Evolutionary conservation across 2,797 vertebrate genomes (phyloP), one percentile per base, ranked within the genome.

Genomic region (Cossypha heuglini): DNA sequence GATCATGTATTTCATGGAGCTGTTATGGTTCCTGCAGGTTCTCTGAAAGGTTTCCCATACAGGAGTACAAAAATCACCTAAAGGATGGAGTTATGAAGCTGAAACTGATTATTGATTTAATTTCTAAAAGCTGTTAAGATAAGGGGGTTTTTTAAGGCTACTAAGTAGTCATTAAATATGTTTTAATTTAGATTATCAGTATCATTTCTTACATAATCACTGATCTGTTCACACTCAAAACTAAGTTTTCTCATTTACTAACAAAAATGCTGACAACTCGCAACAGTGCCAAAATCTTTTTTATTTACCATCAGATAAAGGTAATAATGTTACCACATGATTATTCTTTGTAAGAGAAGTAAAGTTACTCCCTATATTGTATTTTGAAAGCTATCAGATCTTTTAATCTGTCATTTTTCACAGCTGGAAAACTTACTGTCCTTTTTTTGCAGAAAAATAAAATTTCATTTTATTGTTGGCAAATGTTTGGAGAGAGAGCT

Each of bases 131-230:
- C 86, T 86, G 49, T 40, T 76, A 79, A 87, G 45, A 11, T 37
- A 37, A 37, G 37, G 8, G 1, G 8, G 1, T 67, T 52, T 68
- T 90, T 48, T 10, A 84, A 76, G 67, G 11, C 63, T 59, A 62
- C 46, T 91, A 91, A 90, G 29, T 21, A 46, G 37, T n/a, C 21
- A 69, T 77, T 94, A 94, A 93, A 73, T 62, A 66, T 43, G 18
- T 58, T 85, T 91, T 63, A 67, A 76, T 93, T 87, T 76, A 89
- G 78, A 90, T 85, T 75, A 82, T 55, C 33, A 45, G 61, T 29
- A 69, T 94, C 0, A 80, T 69, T 95, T 95, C 52, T 93, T 80
- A 54, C 67, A 28, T 33, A 82, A 71, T 20, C 43, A 79, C 48
- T 79, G 75, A 63, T 76, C 86, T 84, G 64, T 54, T 86, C 28